Percentiles rank a stretch among this genome's conserved stretches.
phyloP scores from a whole-genome alignment of 2,113 vertebrate species.

The Halcyon senegalensis region DNA sequence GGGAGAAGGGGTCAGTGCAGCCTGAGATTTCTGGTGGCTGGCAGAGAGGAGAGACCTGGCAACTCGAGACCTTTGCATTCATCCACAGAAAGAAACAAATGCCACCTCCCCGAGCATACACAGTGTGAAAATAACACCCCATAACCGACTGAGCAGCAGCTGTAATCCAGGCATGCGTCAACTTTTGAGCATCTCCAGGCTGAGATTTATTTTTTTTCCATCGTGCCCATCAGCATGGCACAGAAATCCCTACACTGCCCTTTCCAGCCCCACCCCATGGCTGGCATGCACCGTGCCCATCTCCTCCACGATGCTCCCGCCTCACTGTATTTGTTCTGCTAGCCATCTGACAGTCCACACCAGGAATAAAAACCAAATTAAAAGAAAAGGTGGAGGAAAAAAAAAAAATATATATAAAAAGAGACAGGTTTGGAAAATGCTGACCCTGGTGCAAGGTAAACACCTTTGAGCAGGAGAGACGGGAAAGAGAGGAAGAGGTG shows the following conservation, averaged over 20 bases:
- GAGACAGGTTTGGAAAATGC: background rate
- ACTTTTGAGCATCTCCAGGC: background rate
- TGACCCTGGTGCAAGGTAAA: background rate
- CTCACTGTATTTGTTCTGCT: background rate
- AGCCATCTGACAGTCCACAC: background rate
- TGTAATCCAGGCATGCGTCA: background rate
- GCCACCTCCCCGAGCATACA: background rate
- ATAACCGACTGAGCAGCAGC: background rate
- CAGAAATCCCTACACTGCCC: background rate
- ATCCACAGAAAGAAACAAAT: background rate
- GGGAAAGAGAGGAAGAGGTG: background rate
- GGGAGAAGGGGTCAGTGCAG: background rate
- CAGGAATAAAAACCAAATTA: background rate
- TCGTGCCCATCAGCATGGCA: background rate
- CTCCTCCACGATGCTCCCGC: background rate
- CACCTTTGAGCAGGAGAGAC: background rate
- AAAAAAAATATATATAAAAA: background rate
- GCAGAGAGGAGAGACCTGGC: background rate
- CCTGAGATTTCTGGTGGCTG: background rate
- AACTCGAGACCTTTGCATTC: background rate
- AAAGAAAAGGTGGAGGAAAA: background rate
- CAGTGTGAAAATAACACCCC: background rate
- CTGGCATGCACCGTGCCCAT: background rate
- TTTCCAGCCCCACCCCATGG: constrained; percentile 45
- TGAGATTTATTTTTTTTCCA: background rate